A percentile compares a stretch with the other conserved stretches of the same genome.
Evolutionary conservation across 2,797 vertebrate species (phyloP).

Genomic region (Sebastes itinus): DNA sequence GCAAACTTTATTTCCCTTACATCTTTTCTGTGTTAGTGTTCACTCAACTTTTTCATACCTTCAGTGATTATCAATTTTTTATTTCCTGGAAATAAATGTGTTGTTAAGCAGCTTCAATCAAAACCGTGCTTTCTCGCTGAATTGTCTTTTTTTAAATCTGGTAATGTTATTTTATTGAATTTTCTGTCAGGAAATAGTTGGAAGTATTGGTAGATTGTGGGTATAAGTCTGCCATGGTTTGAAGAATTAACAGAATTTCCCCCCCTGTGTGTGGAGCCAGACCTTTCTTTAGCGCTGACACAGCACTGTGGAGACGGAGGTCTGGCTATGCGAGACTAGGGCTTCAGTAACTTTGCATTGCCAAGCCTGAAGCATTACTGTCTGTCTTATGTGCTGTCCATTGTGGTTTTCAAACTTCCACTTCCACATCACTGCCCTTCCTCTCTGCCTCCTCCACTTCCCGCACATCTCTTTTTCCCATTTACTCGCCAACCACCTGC

Average conservation of each 20-base stretch:
- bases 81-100: background rate
- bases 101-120: background rate
- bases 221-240: background rate
- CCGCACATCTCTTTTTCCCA: slow-evolving; percentile 27
- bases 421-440: slow-evolving; percentile 3
- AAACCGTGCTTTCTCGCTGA: background rate
- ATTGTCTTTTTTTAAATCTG: background rate
- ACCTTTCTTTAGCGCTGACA: background rate
- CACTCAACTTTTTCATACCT: background rate
- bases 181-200: background rate
- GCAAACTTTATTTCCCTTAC: background rate
- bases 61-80: background rate
- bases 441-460: slow-evolving; percentile 19
- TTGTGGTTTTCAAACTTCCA: slow-evolving; percentile 15
- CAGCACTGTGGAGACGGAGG: background rate
- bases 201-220: background rate
- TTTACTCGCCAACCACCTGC: slow-evolving; percentile 39
- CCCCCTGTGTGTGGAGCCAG: background rate
- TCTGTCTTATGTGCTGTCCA: background rate
- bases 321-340: background rate
- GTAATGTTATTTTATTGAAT: background rate
- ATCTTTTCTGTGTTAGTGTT: background rate
- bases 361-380: background rate
- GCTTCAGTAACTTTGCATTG: background rate
- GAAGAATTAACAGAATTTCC: no score